Base-by-base conservation (phyloP, 2,113 vertebrate species). In the Cinclus cinclus region DNA sequence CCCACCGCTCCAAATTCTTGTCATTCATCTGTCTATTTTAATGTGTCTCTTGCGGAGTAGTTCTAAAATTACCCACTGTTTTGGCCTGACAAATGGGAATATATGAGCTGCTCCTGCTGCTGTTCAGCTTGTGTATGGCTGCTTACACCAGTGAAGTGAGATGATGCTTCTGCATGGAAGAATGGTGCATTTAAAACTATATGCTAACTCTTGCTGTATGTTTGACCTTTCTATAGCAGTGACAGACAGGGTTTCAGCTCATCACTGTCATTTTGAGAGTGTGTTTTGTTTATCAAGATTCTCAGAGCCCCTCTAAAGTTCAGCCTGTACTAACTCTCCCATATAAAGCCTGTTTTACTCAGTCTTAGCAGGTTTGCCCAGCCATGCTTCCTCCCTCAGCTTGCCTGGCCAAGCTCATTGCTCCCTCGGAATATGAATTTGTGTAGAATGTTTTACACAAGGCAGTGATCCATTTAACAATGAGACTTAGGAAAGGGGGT, bases 21-120 rank as follows among this genome's bases (percentile, higher is more conserved):
- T 91, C 50, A 70, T 90, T 95, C 92, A 92, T 83, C 70, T 93
- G 80, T 44, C 67, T 92, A 55, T 94, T 96, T 94, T 94, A 91
- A 91, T 2, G 7, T 88, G 42, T 76, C 67, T 92, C 63, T 91
- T 65, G 20, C 76, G 82, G 71, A 88, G 82, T 56, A 85, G 75
- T 83, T 80, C 67, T 96, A 93, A 91, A 96, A 93, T 95, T 83
- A 93, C 22, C 39, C 39, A 33, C 50, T 80, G 55, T 83, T 95
- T 69, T 91, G 78, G 83, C 84, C 82, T 92, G 70, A 88, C 27
- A 49, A 71, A 55, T 33, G 39, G 68, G 52, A 94, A 41, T 83
- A 59, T 63, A 44, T 15, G 59, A 92, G 79, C 68, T 94, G 13
- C 33, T 94, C 58, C 59, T 87, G 70, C 78, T 85, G 63, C 89